phyloP scores from a whole-genome alignment of 2,797 vertebrate genomes.

The Sebastiscus albofasciatus region DNA sequence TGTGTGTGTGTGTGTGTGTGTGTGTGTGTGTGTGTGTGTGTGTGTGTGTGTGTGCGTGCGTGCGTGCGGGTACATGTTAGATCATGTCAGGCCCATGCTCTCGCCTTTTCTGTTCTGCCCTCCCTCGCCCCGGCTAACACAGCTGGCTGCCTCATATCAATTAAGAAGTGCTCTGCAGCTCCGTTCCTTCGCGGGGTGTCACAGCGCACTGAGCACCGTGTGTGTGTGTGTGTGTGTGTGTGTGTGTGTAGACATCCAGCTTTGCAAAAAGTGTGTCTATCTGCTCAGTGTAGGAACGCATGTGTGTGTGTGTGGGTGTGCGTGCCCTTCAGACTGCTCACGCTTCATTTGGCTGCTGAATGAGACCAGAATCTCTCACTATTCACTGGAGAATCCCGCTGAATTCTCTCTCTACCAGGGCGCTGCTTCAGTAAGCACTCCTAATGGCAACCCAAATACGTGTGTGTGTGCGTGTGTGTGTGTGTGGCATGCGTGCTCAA shows the following conservation, averaged over 20 bases:
- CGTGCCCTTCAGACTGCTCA: conserved; percentile 72
- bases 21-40: not conserved
- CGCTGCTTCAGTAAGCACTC: conserved; percentile 74
- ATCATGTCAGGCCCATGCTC: conserved; percentile 38
- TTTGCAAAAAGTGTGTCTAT: conserved; percentile 38
- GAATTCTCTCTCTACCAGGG: conserved; percentile 65
- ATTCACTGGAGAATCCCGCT: conserved; percentile 71
- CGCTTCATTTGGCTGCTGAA: conserved; percentile 79
- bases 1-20: not conserved
- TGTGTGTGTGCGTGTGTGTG: conserved; percentile 20
- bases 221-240: not conserved
- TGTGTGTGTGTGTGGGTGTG: conserved; percentile 48
- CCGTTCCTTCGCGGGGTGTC: conserved; percentile 56
- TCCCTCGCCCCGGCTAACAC: conserved; percentile 54
- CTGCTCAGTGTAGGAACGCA: not conserved
- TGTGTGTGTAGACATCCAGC: conserved; percentile 9
- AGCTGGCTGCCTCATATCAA: conserved; percentile 70
- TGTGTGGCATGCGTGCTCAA: conserved; percentile 22
- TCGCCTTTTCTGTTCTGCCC: conserved; percentile 31
- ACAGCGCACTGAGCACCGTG: conserved; percentile 60
- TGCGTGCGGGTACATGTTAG: conserved; percentile 4
- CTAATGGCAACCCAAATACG: conserved; percentile 63
- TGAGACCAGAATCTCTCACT: conserved; percentile 77
- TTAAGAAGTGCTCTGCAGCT: conserved; percentile 72
- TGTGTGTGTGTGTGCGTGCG: not conserved